A percentile compares a stretch with the other conserved stretches of the same genome.
These are phyloP conservation scores for Drosophila neocordata DNA, from an alignment of 1,140 invertebrate genomes.

Conservation along the genomic window DNA sequence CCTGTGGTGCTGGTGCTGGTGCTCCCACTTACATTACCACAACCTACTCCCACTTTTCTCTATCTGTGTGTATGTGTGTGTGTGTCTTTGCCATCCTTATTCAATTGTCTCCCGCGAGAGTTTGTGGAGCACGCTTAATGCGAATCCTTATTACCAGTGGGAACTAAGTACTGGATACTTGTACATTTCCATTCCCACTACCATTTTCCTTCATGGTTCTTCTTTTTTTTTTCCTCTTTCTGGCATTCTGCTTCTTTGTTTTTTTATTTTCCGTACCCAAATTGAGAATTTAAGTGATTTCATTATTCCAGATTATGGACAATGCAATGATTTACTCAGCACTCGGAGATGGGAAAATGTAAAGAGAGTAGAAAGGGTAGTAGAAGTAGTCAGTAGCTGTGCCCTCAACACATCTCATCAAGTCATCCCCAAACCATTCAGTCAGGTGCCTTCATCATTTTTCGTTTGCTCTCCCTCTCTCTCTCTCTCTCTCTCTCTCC, in stretches of 20 bases:
- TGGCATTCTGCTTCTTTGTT: too few species aligned
- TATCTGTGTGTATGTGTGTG: slow-evolving; percentile 7
- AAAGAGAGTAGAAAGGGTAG: neutral
- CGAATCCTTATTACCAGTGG: slow-evolving; percentile 76
- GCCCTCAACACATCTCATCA: neutral
- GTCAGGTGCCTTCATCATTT: neutral
- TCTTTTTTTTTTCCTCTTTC: neutral
- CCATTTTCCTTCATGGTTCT: slow-evolving; percentile 26
- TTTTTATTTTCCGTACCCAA: slow-evolving; percentile 32
- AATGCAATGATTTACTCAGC: slow-evolving; percentile 77
- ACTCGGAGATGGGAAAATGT: slow-evolving; percentile 6
- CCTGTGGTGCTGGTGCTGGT: neutral
- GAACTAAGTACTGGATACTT: slow-evolving; percentile 32
- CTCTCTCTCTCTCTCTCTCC: neutral
- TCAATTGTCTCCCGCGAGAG: slow-evolving; percentile 77
- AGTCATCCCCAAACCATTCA: too few species aligned
- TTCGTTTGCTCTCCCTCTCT: neutral
- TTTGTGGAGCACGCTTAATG: slow-evolving; percentile 69
- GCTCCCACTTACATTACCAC: too few species aligned
- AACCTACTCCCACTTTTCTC: neutral
- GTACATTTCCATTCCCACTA: slow-evolving; percentile 57
- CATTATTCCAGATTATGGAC: slow-evolving; percentile 80
- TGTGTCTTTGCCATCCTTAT: slow-evolving; percentile 45
- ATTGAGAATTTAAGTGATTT: slow-evolving; percentile 81
- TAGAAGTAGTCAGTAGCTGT: neutral